Conservation (phyloP, 1,140 invertebrate species). For the Pachyrhynchus sulphureomaculatus region DNA sequence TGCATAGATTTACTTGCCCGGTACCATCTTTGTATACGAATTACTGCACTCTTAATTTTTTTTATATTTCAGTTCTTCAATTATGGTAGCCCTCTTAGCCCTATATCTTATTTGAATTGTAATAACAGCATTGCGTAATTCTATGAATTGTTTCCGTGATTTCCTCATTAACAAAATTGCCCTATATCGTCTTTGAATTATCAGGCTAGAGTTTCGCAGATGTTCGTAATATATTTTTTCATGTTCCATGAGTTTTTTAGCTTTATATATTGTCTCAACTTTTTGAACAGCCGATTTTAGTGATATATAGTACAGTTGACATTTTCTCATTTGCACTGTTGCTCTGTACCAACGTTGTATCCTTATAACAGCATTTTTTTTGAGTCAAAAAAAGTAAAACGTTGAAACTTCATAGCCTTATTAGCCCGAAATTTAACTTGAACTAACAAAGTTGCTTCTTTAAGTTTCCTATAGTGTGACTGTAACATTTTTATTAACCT, state of each 20-base stretch:
- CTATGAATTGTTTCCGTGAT: constrained; percentile 40
- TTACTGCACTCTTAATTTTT: constrained; percentile 46
- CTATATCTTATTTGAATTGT: constrained; percentile 55
- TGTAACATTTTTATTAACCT: constrained; percentile 44
- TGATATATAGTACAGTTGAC: constrained; percentile 42
- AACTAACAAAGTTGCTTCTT: constrained; percentile 36
- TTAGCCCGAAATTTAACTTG: constrained; percentile 45
- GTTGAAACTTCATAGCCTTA: constrained; percentile 33
- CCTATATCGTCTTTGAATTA: constrained; percentile 54
- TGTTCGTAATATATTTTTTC: constrained; percentile 36
- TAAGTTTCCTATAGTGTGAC: constrained; percentile 43
- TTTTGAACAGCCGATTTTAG: constrained; percentile 34
- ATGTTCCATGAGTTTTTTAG: constrained; percentile 42
- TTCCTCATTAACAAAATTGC: constrained; percentile 22
- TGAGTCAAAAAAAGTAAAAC: constrained; percentile 3
- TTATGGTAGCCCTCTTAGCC: constrained; percentile 48
- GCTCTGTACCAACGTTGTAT: constrained; percentile 57
- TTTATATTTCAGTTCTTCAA: constrained; percentile 50
- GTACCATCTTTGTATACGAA: constrained; percentile 54
- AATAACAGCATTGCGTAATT: constrained; percentile 21
- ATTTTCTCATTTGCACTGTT: constrained; percentile 36
- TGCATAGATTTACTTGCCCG: constrained; percentile 45
- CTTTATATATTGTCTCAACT: constrained; percentile 42
- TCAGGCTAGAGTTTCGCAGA: constrained; percentile 45
- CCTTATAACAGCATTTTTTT: constrained; percentile 43